These are phyloP conservation scores for Conistra vaccinii DNA, from an alignment of 2,888 invertebrate genomes.

Conservation along the genomic window DNA sequence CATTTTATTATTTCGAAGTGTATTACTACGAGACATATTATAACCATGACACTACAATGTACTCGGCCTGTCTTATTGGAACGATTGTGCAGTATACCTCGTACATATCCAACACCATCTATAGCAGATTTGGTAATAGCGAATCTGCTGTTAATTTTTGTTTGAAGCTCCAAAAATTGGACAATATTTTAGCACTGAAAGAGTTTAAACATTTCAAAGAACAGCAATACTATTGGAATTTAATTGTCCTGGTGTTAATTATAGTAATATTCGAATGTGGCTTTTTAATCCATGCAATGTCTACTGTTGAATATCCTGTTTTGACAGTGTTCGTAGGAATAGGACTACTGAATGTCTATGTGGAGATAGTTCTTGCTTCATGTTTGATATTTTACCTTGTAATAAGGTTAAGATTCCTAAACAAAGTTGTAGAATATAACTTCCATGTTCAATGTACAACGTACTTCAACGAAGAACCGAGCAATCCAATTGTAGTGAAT, in stretches of 20 bases:
- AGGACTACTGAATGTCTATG: constrained; percentile 57
- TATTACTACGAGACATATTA: constrained; percentile 60
- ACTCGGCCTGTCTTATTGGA: constrained; percentile 42
- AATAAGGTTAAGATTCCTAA: constrained; percentile 63
- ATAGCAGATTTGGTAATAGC: constrained; percentile 62
- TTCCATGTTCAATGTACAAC: constrained; percentile 1
- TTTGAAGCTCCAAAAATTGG: constrained; percentile 66
- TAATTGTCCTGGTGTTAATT: constrained; percentile 45
- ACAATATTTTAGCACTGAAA: constrained; percentile 61
- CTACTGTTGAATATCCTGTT: constrained; percentile 57
- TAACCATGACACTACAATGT: constrained; percentile 48
- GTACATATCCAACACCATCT: constrained; percentile 59
- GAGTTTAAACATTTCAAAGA: constrained; percentile 53
- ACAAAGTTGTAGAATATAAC: constrained; percentile 37
- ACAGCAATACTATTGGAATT: constrained; percentile 57
- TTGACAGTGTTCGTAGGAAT: constrained; percentile 49
- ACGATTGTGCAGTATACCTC: constrained; percentile 54
- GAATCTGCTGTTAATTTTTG: constrained; percentile 18
- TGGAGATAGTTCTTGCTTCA: constrained; percentile 65
- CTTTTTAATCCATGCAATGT: constrained; percentile 46
- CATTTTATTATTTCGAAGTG: constrained; percentile 51
- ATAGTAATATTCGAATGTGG: constrained; percentile 57
- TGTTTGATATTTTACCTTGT: constrained; percentile 66
- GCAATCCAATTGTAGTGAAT: not conserved
- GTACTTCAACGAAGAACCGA: not conserved